Percentiles rank a stretch among this genome's conserved stretches.
phyloP scores from a whole-genome alignment of 2,797 vertebrate species.

The Myotis planiceps region DNA sequence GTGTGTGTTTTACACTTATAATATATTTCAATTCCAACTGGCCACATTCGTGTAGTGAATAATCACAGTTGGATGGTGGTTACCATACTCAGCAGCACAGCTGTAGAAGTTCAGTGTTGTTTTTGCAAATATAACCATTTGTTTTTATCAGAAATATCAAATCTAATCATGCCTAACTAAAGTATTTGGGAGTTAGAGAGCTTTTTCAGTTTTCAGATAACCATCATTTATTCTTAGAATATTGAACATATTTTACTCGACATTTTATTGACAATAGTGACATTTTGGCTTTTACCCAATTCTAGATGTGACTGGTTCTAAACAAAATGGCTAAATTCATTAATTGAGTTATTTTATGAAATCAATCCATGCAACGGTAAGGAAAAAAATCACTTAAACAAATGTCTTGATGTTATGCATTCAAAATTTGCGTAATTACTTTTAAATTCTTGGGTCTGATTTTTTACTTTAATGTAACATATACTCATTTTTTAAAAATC shows the following conservation, averaged over 20 bases:
- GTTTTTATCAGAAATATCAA: neutral
- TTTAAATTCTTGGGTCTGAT: neutral
- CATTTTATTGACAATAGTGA: neutral
- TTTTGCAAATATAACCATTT: neutral
- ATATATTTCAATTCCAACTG: neutral
- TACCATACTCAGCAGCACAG: neutral
- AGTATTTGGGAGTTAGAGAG: neutral
- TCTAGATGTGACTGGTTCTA: neutral
- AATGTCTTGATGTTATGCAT: neutral
- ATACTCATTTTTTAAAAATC: neutral
- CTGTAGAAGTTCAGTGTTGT: neutral
- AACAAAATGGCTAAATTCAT: neutral
- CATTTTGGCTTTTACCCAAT: neutral
- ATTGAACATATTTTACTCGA: neutral
- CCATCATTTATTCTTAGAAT: constrained; percentile 7
- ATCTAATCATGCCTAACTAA: neutral
- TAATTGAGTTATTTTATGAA: neutral
- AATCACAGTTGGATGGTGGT: neutral
- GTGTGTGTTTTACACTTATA: neutral
- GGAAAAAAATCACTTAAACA: neutral
- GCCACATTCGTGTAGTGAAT: neutral
- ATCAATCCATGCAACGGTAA: neutral
- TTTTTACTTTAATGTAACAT: neutral
- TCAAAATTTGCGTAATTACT: neutral
- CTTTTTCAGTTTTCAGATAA: neutral